Base-by-base conservation (phyloP, 2,797 vertebrate species). In the Hippoglossus hippoglossus region DNA sequence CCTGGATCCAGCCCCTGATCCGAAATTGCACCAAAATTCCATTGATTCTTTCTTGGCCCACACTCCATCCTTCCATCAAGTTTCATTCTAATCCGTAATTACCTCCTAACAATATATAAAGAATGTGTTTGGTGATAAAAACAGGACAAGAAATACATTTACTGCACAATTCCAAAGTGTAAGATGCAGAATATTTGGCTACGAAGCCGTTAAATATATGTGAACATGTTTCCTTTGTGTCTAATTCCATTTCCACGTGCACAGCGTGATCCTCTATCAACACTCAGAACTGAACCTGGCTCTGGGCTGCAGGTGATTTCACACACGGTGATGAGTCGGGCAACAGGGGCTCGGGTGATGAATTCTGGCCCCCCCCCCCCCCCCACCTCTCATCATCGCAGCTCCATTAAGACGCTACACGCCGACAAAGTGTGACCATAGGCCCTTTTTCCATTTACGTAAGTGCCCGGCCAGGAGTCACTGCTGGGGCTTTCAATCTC, bases 401-500 rank as follows among this genome's bases (percentile, higher is more conserved):
- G 47, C 63, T 16, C 66, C 75, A 77, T 88, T 88, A 83, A 70
- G 70, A 76, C 52, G 65, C 72, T 75, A 53, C 81, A 60, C 77
- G 75, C 74, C 77, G 85, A 24, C 79, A 79, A 74, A 74, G 68
- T 62, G 68, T 72, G 76, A 82, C 86, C 78, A 71, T 56, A 12
- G 67, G 66, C 80, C 78, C 70, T 72, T 84, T 85, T 51, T 84
- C 71, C 54, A 19, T 58, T 57, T 21, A 34, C 28, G 28, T 78
- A 70, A 86, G n/a, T 79, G 72, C 67, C 58, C 54, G 36, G 49
- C 79, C 19, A 39, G 50, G 52, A 82, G 61, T 79, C 72, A 62
- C 67, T 52, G 74, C 79, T 67, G 68, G 61, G 70, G 50, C 86
- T 82, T 84, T 84, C 71, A 73, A 63, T 89, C 78, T 82, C 55